These are phyloP conservation scores for Choristoneura rosaceana DNA, from an alignment of 2,888 invertebrate genomes.

Conservation along the genomic window DNA sequence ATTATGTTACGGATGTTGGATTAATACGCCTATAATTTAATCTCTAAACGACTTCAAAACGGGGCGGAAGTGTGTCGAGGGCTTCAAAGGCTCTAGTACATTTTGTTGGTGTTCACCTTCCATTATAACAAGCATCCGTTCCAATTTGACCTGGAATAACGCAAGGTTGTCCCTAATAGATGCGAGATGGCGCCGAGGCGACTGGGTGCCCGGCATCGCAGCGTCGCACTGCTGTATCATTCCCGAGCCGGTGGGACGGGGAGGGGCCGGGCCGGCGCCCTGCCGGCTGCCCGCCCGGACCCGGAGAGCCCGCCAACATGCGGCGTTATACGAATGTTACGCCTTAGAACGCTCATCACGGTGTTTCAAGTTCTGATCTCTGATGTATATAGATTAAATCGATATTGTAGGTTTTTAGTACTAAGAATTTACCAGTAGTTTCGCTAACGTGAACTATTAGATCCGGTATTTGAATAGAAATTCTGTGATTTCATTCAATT, in stretches of 20 bases:
- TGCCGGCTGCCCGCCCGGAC: slow-evolving; percentile 18
- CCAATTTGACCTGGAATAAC: slow-evolving; percentile 32
- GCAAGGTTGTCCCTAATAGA: slow-evolving; percentile 14
- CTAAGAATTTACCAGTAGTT: neutral
- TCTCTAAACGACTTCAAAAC: neutral
- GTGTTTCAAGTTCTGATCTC: slow-evolving; percentile 4
- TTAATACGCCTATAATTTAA: neutral
- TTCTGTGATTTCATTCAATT: no score
- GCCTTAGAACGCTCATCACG: neutral
- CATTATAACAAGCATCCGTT: slow-evolving; percentile 22
- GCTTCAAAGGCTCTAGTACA: neutral
- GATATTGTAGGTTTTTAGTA: neutral
- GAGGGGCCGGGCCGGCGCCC: slow-evolving; percentile 23
- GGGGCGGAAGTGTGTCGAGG: neutral
- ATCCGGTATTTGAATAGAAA: no score
- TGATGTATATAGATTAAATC: slow-evolving; percentile 5
- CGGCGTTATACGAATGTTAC: neutral
- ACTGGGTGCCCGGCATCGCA: slow-evolving; percentile 25
- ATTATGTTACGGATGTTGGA: neutral
- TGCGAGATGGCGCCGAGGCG: slow-evolving; percentile 19
- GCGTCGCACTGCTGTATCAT: slow-evolving; percentile 42
- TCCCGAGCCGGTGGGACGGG: slow-evolving; percentile 25
- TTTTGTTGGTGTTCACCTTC: neutral
- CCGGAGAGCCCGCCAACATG: slow-evolving; percentile 15
- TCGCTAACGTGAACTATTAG: no score